These are phyloP conservation scores for Agonopterix subpropinquella DNA, from an alignment of 2,888 invertebrate species.

Conservation along the genomic window DNA sequence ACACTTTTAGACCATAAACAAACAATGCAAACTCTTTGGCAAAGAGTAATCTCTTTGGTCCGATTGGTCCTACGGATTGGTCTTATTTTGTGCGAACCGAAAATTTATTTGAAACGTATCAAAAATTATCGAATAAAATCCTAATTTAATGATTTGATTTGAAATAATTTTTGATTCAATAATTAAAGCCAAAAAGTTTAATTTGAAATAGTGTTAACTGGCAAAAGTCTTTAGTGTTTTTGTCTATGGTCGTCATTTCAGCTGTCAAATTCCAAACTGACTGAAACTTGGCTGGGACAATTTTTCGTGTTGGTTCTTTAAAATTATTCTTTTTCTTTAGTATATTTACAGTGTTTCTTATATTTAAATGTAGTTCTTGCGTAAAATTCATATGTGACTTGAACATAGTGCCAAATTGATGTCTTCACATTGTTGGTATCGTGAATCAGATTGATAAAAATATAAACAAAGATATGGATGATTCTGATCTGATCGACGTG, in stretches of 20 bases:
- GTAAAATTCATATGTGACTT: constrained; percentile 56
- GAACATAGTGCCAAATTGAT: constrained; percentile 70
- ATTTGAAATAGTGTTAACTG: not conserved
- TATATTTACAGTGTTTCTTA: constrained; percentile 52
- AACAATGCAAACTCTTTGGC: too few relatives aligned
- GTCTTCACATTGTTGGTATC: constrained; percentile 52
- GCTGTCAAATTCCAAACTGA: constrained; percentile 54
- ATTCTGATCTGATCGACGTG: constrained; percentile 75
- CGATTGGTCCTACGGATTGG: too few relatives aligned
- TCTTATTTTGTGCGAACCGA: too few relatives aligned
- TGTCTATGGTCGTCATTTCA: not conserved
- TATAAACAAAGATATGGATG: constrained; percentile 75
- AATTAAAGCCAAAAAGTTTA: not conserved
- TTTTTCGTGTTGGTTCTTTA: constrained; percentile 51
- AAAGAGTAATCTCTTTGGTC: too few relatives aligned
- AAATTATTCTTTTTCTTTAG: constrained; percentile 48
- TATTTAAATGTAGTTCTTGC: constrained; percentile 55
- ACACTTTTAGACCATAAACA: too few relatives aligned
- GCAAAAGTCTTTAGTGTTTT: not conserved
- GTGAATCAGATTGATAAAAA: constrained; percentile 71
- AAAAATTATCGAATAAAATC: too few relatives aligned
- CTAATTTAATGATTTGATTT: too few relatives aligned
- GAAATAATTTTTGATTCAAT: not conserved
- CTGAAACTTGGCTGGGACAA: constrained; percentile 60
- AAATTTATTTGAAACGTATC: too few relatives aligned